Conservation (phyloP, 2,888 invertebrate species). For the Cordylochernes scorpioides region DNA sequence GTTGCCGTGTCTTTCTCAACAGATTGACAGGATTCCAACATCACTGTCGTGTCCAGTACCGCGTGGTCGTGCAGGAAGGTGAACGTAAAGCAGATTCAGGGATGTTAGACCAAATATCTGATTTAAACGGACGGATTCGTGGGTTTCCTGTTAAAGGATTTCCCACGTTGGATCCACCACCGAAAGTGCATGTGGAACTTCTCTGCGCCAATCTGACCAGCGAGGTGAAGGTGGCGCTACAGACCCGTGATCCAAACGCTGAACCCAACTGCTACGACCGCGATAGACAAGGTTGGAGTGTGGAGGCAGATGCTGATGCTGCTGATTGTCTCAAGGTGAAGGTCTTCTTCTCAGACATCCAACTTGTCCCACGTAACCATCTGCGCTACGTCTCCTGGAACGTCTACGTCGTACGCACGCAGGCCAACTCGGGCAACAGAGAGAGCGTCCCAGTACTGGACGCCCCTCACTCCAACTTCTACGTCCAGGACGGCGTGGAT, state of each 20-base stretch:
- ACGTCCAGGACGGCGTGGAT: constrained; percentile 46
- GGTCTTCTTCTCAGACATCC: constrained; percentile 37
- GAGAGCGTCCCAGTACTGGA: constrained; percentile 39
- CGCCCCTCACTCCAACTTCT: constrained; percentile 48
- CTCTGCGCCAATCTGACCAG: constrained; percentile 40
- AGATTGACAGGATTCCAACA: constrained; percentile 54
- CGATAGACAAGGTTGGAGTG: constrained; percentile 45
- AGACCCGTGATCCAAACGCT: constrained; percentile 21
- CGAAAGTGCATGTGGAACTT: constrained; percentile 45
- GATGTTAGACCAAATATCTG: constrained; percentile 38
- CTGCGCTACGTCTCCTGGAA: constrained; percentile 26
- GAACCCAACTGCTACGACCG: constrained; percentile 39
- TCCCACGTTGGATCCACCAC: too few species aligned
- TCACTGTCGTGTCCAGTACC: constrained; percentile 43
- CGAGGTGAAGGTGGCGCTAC: constrained; percentile 25
- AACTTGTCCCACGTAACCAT: constrained; percentile 49
- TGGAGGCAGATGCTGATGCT: constrained; percentile 47
- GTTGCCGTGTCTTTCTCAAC: constrained; percentile 26
- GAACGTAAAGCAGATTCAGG: constrained; percentile 39
- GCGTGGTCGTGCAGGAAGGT: constrained; percentile 34
- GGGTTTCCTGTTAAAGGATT: constrained; percentile 34
- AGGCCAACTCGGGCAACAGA: constrained; percentile 27
- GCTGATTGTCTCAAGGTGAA: constrained; percentile 40
- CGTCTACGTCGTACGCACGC: constrained; percentile 12
- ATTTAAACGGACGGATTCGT: constrained; percentile 38